Evolutionary conservation across 1,140 invertebrate genomes (phyloP).

Genomic region (Diorhabda carinulata): DNA sequence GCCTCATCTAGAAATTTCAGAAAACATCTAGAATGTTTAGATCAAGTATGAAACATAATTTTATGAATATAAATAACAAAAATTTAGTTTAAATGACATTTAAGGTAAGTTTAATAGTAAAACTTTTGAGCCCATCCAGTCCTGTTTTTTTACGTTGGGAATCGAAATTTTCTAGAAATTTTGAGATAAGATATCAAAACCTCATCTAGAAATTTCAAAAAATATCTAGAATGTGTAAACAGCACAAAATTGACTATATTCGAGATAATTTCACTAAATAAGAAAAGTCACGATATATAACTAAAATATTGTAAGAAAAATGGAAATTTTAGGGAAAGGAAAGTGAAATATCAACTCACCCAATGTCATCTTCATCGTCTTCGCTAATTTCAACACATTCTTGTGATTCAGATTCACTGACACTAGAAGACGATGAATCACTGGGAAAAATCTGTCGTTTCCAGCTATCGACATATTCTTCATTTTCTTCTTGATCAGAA

Average conservation of each 20-base stretch:
- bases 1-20: too few species aligned
- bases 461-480: background rate
- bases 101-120: too few species aligned
- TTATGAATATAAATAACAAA: too few species aligned
- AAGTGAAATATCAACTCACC: background rate
- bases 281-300: background rate
- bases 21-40: too few species aligned
- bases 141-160: too few species aligned
- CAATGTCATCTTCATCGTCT: background rate
- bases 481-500: background rate
- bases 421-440: background rate
- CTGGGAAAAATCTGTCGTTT: background rate
- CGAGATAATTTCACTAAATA: too few species aligned
- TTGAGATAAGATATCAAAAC: background rate
- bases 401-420: background rate
- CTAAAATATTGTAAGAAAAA: background rate
- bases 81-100: too few species aligned
- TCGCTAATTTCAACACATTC: background rate
- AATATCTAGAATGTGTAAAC: background rate
- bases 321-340: background rate
- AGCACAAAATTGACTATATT: background rate
- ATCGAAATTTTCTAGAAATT: too few species aligned
- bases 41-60: too few species aligned
- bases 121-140: too few species aligned
- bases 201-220: background rate